Percentiles rank a stretch among this genome's conserved stretches.
Conservation (phyloP, 2,888 invertebrate genomes). For the Lasioglossum malachurum region DNA sequence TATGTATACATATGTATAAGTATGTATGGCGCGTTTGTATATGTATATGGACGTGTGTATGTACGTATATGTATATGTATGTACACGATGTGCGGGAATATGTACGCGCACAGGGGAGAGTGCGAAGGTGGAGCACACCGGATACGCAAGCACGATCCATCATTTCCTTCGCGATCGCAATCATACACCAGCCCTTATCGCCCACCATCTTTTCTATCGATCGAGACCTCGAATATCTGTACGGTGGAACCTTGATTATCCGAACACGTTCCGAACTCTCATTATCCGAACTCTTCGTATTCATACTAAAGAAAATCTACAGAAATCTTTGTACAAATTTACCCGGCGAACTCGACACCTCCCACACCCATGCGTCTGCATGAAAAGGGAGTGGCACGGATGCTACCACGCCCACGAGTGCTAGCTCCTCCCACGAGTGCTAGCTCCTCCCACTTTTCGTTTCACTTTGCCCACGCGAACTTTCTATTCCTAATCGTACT, state of each 20-base stretch:
- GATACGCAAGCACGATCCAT: conserved; percentile 44
- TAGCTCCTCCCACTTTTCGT: not conserved
- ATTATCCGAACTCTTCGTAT: no score
- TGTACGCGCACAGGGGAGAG: conserved; percentile 12
- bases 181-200: conserved; percentile 5
- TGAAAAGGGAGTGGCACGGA: not conserved
- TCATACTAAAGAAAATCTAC: not conserved
- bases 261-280: no score
- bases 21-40: not conserved
- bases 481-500: not conserved
- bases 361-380: not conserved
- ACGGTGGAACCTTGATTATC: not conserved
- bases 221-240: conserved; percentile 4
- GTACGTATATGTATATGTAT: conserved; percentile 23
- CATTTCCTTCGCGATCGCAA: conserved; percentile 13
- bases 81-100: conserved; percentile 3
- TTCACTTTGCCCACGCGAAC: not conserved
- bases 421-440: not conserved
- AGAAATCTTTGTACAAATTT: not conserved
- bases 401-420: not conserved
- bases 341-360: not conserved
- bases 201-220: conserved; percentile 16
- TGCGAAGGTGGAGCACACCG: conserved; percentile 32
- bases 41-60: conserved; percentile 17
- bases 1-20: conserved; percentile 1